Conservation (phyloP, 2,113 vertebrate species). For the Nycticryphes semicollaris region DNA sequence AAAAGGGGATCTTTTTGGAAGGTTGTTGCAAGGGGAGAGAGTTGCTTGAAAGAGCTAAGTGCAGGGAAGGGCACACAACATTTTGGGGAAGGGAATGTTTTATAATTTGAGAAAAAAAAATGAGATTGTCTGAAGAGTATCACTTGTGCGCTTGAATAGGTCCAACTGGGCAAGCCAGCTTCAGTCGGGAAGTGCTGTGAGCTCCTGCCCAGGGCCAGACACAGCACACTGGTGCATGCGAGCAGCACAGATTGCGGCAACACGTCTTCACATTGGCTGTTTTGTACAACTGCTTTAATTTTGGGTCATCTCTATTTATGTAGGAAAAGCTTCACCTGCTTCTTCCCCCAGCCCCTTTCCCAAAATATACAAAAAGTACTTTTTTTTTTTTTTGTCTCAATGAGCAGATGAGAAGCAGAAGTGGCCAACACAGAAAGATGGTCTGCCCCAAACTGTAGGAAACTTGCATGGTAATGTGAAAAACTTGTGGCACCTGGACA, state of each 20-base stretch:
- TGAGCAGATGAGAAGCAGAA: not conserved
- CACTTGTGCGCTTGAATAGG: not conserved
- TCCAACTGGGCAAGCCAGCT: not conserved
- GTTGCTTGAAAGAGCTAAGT: not conserved
- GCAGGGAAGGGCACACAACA: not conserved
- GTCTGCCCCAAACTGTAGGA: not conserved
- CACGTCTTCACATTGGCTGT: not conserved
- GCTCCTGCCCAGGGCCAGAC: not conserved
- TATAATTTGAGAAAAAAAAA: not conserved
- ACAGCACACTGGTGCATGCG: rapidly evolving
- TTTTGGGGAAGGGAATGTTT: not conserved
- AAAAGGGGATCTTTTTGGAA: not conserved
- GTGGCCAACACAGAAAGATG: not conserved
- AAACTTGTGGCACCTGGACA: not conserved
- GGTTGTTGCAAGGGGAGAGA: not conserved
- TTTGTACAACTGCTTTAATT: not conserved
- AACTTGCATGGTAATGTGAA: not conserved
- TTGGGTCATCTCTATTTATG: not conserved
- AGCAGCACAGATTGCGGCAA: not conserved
- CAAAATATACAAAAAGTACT: not conserved
- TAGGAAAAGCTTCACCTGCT: not conserved
- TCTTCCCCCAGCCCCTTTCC: not conserved
- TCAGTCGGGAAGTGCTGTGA: rapidly evolving
- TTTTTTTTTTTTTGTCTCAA: not conserved
- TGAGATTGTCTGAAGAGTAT: not conserved